phyloP scores from a whole-genome alignment of 2,797 vertebrate genomes.

The Thamnophis elegans region DNA sequence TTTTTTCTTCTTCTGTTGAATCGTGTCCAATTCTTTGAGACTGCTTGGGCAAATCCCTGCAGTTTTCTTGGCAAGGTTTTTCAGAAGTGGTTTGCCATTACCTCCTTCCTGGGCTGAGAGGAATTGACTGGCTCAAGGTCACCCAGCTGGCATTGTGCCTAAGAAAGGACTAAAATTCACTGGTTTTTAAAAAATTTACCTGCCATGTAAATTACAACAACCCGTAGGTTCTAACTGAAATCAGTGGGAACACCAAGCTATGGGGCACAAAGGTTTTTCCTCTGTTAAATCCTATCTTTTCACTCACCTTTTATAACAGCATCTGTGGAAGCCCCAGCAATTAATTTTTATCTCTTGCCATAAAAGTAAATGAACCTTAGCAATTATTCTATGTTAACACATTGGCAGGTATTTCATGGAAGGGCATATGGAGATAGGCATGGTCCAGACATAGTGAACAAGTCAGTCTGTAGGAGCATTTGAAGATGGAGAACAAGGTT shows the following conservation, averaged over 20 bases:
- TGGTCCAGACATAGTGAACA: not conserved
- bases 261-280: not conserved
- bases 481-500: constrained; percentile 16
- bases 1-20: not conserved
- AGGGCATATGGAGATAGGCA: not conserved
- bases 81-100: not conserved
- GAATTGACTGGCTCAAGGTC: not conserved
- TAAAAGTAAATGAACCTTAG: not conserved
- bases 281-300: not conserved
- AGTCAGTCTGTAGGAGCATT: constrained; percentile 14
- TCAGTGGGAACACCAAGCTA: not conserved
- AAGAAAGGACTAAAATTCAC: not conserved
- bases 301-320: not conserved
- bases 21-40: not conserved
- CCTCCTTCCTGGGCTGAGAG: not conserved
- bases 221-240: not conserved
- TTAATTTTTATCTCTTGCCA: not conserved
- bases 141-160: not conserved
- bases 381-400: not conserved
- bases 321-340: not conserved
- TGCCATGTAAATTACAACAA: not conserved
- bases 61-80: not conserved
- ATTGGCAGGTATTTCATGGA: not conserved
- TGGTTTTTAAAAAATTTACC: not conserved
- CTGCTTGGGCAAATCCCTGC: not conserved